Evolutionary conservation across 37 sponge, comb jelly and placozoan genomes (phyloP), one percentile per base, ranked within the genome.

Genomic region (Agelas oroides): DNA sequence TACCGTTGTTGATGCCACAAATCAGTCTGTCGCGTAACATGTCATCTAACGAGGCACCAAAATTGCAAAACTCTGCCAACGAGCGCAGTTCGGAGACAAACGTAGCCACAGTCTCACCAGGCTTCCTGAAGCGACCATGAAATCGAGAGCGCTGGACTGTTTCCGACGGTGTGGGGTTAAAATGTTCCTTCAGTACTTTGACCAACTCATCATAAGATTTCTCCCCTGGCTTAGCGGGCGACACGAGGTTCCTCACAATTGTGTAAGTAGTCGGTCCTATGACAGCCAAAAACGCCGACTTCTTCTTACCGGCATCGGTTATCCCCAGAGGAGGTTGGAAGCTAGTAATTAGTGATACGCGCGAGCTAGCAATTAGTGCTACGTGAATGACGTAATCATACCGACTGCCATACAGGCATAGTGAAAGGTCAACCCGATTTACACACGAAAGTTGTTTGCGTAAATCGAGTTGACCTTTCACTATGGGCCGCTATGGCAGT

Each of bases 11-110:
- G 25, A 61, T 25, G 62, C 62, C 87, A 53, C 87, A 87, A 0
- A 87, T 57, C 25, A 87, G 67, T 36, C 87, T 31, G 28, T 87
- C 87, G 1, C 81, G 57, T 27, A 87, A 30, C 81, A 87, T 64
- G 24, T 72, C 81, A 0, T 73, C 65, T 6, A 61, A 14, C 25
- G 62, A 14, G 2, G 13, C 13, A 61, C 14, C 62, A 61, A 61
- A 61, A 14, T 61, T 61, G 25, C 62, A 61, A 61, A 61, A 61
- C 11, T 61, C 62, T 5, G 62, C 62, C 3, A 61, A n/a, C n/a
- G n/a, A n/a, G n/a, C n/a, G n/a, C n/a, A n/a, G n/a, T n/a, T 61
- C 13, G 62, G 13, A 23, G 3, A 61, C 62, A 61, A 61, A 61
- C n/a, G 62, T 25, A 3, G 62, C 5, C n/a, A 61, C 27, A 14